phyloP scores from a whole-genome alignment of 2,797 vertebrate genomes.

The Fratercula arctica region DNA sequence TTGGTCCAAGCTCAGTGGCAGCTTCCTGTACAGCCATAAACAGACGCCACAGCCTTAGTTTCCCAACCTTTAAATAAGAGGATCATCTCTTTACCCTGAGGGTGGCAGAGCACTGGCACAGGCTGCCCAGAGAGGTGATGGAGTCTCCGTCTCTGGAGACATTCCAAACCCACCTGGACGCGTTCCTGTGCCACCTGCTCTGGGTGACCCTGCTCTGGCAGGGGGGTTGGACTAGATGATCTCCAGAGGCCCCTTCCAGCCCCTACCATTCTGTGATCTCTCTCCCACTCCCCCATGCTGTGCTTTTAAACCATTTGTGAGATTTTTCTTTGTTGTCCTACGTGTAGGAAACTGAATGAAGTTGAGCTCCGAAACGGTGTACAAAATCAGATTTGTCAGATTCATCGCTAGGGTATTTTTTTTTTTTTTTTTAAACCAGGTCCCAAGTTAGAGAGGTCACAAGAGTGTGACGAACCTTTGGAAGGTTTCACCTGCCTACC shows the following conservation, averaged over 20 bases:
- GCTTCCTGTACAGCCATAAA: background rate
- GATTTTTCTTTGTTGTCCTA: too few species aligned
- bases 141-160: too few species aligned
- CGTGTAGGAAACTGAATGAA: background rate
- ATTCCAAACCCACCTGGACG: too few species aligned
- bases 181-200: too few species aligned
- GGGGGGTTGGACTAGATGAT: too few species aligned
- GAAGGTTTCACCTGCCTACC: background rate
- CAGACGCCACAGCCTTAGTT: background rate
- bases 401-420: background rate
- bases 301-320: background rate
- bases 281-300: rapidly evolving
- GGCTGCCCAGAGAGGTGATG: too few species aligned
- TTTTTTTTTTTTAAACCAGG: background rate
- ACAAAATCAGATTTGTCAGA: background rate
- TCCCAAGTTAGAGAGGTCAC: too few species aligned
- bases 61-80: background rate
- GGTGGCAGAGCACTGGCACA: too few species aligned
- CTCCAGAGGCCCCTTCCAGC: too few species aligned
- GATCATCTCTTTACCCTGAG: too few species aligned
- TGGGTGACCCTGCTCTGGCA: too few species aligned
- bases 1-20: background rate
- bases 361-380: rapidly evolving
- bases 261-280: too few species aligned
- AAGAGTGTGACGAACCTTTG: background rate